These are phyloP conservation scores for Orchesella cincta DNA, from an alignment of 1,140 invertebrate species.

Conservation along the genomic window DNA sequence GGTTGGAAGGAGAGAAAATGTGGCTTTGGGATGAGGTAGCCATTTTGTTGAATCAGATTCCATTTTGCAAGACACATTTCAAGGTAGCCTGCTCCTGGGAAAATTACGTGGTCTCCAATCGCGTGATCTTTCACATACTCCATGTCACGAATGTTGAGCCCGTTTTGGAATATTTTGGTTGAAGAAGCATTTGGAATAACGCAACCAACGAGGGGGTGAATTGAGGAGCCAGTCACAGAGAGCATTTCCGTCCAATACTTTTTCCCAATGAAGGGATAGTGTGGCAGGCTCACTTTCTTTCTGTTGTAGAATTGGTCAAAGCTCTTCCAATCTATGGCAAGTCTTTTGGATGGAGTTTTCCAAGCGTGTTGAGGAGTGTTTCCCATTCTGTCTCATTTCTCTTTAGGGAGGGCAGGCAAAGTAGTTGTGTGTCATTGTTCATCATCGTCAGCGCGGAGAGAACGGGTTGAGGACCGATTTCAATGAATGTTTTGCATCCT, in stretches of 20 bases:
- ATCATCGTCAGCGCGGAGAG: conserved; percentile 23
- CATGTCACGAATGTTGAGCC: conserved; percentile 8
- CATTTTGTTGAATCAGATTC: no score
- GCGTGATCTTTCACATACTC: conserved; percentile 38
- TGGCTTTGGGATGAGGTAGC: no score
- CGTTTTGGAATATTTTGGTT: conserved; percentile 1
- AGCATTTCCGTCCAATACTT: not conserved
- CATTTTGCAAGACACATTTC: conserved; percentile 37
- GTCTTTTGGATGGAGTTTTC: not conserved
- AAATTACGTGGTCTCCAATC: conserved; percentile 33
- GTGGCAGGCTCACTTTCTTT: not conserved
- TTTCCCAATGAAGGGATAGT: not conserved
- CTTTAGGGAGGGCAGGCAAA: not conserved
- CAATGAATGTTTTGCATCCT: not conserved
- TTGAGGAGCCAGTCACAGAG: not conserved
- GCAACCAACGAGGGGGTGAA: conserved; percentile 1
- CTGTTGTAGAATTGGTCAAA: not conserved
- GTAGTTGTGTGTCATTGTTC: not conserved
- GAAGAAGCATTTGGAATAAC: not conserved
- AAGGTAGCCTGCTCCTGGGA: conserved; percentile 40
- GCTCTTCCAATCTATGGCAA: not conserved
- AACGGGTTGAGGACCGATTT: not conserved
- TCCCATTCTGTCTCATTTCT: not conserved
- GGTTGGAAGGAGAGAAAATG: no score
- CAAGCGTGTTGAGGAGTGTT: not conserved